A percentile compares a stretch with the other conserved stretches of the same genome.
Evolutionary conservation across 2,797 vertebrate species (phyloP).

Genomic region (Pseudochirops corinnae): DNA sequence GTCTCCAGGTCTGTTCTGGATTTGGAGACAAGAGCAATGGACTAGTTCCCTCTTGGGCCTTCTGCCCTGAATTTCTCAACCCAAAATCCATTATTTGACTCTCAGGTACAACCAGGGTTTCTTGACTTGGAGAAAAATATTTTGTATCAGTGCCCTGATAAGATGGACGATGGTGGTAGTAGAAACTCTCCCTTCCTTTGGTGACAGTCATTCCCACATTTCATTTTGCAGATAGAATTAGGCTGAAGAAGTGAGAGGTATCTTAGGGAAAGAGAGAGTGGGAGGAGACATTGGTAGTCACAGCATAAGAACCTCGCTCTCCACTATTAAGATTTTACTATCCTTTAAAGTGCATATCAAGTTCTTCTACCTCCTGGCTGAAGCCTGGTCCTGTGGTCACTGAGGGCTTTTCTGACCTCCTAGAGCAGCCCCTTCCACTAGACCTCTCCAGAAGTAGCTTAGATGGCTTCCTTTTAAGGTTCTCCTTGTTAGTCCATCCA

Average conservation of each 20-base stretch:
- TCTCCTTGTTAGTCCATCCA: background rate
- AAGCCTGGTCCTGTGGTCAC: background rate
- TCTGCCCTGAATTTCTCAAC: background rate
- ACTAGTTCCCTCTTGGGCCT: background rate
- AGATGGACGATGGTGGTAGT: background rate
- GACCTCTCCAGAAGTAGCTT: background rate
- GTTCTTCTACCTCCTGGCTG: background rate
- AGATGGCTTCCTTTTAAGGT: background rate
- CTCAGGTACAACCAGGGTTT: background rate
- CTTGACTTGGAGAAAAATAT: background rate
- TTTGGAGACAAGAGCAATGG: background rate
- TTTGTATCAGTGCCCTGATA: background rate
- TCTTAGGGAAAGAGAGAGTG: background rate
- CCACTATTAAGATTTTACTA: too few species aligned
- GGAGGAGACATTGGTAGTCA: background rate
- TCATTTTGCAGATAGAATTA: background rate
- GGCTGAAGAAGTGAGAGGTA: background rate
- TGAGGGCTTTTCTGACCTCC: background rate
- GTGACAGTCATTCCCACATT: background rate
- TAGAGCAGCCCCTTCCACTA: background rate
- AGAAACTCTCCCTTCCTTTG: background rate
- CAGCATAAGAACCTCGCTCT: background rate
- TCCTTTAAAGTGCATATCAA: background rate
- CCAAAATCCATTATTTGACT: background rate
- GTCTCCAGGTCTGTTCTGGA: background rate